phyloP scores from a whole-genome alignment of 2,888 invertebrate genomes.

The Lepidocyrtinus sp. region DNA sequence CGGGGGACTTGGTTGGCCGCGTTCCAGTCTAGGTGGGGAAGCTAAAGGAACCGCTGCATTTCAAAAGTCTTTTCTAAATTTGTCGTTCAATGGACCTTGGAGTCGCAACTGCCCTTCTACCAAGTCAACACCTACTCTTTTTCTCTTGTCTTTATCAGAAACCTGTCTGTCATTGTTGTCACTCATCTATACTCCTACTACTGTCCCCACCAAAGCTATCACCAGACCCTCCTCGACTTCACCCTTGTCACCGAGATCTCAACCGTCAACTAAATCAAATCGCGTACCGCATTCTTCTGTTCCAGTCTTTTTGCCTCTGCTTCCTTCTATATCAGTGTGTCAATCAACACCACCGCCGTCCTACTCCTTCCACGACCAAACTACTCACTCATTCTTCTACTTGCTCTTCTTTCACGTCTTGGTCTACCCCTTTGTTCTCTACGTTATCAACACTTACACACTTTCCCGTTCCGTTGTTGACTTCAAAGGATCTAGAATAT shows the following conservation, averaged over 20 bases:
- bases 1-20: neutral
- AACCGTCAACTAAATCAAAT: slow-evolving; percentile 15
- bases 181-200: slow-evolving; percentile 4
- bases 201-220: neutral
- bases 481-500: neutral
- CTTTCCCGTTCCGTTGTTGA: neutral
- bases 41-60: neutral
- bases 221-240: slow-evolving; percentile 21
- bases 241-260: slow-evolving; percentile 18
- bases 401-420: slow-evolving; percentile 11
- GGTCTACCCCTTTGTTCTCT: neutral
- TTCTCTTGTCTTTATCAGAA: slow-evolving; percentile 19
- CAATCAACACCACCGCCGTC: slow-evolving; percentile 24
- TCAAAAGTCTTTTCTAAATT: slow-evolving; percentile 8
- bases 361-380: slow-evolving; percentile 5
- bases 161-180: slow-evolving; percentile 14
- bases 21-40: neutral
- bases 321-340: slow-evolving; percentile 12
- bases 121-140: slow-evolving; percentile 43
- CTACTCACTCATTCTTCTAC: too few species aligned
- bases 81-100: slow-evolving; percentile 50
- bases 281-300: neutral
- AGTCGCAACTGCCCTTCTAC: slow-evolving; percentile 25
- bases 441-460: neutral
- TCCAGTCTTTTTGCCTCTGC: neutral